Percentiles rank a stretch among this genome's conserved stretches.
Evolutionary conservation across 2,113 vertebrate genomes (phyloP).

Genomic region (Antechinus flavipes): DNA sequence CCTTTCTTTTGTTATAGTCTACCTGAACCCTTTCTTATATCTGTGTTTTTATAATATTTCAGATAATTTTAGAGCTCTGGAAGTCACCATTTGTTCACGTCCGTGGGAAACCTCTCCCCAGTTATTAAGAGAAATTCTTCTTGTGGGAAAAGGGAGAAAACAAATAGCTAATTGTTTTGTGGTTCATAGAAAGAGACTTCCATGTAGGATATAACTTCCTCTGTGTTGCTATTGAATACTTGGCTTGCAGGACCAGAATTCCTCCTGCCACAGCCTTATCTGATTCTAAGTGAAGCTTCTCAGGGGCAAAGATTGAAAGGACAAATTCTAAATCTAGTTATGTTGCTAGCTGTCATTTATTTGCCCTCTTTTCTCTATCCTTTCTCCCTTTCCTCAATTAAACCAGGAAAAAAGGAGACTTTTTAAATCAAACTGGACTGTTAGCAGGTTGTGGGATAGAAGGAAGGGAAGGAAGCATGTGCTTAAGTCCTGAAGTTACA

Average conservation of each 20-base stretch:
- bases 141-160: conserved; percentile 65
- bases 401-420: conserved; percentile 20
- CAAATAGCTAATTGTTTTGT: conserved; percentile 75
- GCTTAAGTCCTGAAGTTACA: conserved; percentile 44
- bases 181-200: conserved; percentile 49
- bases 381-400: conserved; percentile 24
- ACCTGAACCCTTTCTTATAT: conserved; percentile 37
- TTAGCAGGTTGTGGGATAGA: background rate
- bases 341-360: background rate
- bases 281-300: conserved; percentile 25
- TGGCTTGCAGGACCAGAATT: conserved; percentile 24
- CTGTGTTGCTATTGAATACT: background rate
- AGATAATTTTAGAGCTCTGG: conserved; percentile 70
- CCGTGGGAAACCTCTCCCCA: conserved; percentile 72
- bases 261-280: background rate
- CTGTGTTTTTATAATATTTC: conserved; percentile 65
- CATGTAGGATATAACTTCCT: conserved; percentile 50
- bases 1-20: conserved; percentile 43
- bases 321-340: background rate
- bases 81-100: conserved; percentile 66
- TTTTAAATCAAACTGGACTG: conserved; percentile 24
- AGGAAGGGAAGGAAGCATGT: conserved; percentile 7
- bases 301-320: conserved; percentile 5
- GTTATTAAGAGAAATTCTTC: conserved; percentile 76
- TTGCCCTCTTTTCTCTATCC: conserved; percentile 32